Conservation (phyloP, 1,140 invertebrate genomes). For the Drosophila lacertosa region DNA sequence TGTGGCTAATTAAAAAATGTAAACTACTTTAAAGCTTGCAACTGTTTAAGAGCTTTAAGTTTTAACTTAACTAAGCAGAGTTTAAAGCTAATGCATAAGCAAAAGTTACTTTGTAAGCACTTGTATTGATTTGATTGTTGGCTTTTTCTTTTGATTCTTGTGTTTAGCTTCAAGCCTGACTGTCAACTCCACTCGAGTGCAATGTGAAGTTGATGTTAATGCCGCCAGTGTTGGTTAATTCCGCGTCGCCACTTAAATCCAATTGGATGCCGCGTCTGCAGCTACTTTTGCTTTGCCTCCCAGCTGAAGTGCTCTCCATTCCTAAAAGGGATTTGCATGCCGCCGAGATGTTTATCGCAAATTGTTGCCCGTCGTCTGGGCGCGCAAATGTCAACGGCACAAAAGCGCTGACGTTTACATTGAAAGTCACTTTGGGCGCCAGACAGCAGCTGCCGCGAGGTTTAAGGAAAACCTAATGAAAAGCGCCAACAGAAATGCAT, state of each 20-base stretch:
- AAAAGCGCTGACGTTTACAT: slow-evolving; percentile 81
- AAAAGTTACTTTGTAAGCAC: too few species aligned
- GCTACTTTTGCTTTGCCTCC: slow-evolving; percentile 21
- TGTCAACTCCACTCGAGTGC: slow-evolving; percentile 19
- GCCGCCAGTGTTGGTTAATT: slow-evolving; percentile 35
- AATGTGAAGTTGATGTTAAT: slow-evolving; percentile 40
- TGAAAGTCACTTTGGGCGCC: slow-evolving; percentile 79
- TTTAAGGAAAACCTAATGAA: slow-evolving; percentile 67
- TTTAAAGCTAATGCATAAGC: too few species aligned
- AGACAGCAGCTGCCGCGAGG: slow-evolving; percentile 54
- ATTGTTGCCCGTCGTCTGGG: slow-evolving; percentile 75
- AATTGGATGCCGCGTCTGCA: slow-evolving; percentile 28
- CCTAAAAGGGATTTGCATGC: slow-evolving; percentile 81
- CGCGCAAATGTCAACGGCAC: slow-evolving; percentile 79
- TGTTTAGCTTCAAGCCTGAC: neutral
- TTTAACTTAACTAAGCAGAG: too few species aligned
- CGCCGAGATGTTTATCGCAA: slow-evolving; percentile 81
- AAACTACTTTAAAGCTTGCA: too few species aligned
- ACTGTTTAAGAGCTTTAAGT: too few species aligned
- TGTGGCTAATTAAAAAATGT: too few species aligned
- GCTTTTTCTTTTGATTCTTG: neutral
- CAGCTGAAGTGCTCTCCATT: slow-evolving; percentile 57
- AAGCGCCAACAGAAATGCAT: slow-evolving; percentile 65
- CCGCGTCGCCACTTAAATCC: slow-evolving; percentile 34
- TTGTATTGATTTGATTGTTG: too few species aligned